Evolutionary conservation across 2,888 invertebrate genomes (phyloP), one percentile per base, ranked within the genome.

Genomic region (Idaea straminata): DNA sequence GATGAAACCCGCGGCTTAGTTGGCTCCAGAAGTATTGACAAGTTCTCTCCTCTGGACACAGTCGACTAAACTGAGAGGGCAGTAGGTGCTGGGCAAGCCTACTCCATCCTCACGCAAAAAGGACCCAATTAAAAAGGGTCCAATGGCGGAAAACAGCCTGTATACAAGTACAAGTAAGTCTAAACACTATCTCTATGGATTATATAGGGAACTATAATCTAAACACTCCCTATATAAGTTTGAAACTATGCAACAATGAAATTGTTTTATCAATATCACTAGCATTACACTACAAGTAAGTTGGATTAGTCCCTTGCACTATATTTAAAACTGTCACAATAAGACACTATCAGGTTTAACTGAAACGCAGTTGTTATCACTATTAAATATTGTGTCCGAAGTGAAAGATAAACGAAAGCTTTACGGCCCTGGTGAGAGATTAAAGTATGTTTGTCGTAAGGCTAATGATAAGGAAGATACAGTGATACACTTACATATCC

Each of bases 401-500:
- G 65, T 71, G 68, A 76, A 82, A 82, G 83, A 81, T 76, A 66
- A 58, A 65, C 67, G 62, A 64, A 68, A 76, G 78, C 74, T 79
- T 79, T 76, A 80, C 75, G 77, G 74, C 79, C 77, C 78, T 61
- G 74, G 74, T 72, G 58, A 65, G 67, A 81, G 81, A 80, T 80
- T 79, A 77, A 70, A 63, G 65, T 64, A 4, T 47, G 47, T 47
- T 47, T 73, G 74, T 75, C 75, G 69, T 69, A 57, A 65, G 61
- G 62, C 69, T 72, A 73, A 73, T 78, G 70, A 77, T 76, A 78
- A 75, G 69, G 77, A 76, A 81, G 80, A 81, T 78, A 79, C 69
- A 67, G 65, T 74, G 80, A 80, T 81, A 81, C 67, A 70, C 80
- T 83, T 80, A 81, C 83, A 79, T 78, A 80, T 82, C 78, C 76